phyloP scores from a whole-genome alignment of 2,797 vertebrate genomes.

The Phrynocephalus forsythii region DNA sequence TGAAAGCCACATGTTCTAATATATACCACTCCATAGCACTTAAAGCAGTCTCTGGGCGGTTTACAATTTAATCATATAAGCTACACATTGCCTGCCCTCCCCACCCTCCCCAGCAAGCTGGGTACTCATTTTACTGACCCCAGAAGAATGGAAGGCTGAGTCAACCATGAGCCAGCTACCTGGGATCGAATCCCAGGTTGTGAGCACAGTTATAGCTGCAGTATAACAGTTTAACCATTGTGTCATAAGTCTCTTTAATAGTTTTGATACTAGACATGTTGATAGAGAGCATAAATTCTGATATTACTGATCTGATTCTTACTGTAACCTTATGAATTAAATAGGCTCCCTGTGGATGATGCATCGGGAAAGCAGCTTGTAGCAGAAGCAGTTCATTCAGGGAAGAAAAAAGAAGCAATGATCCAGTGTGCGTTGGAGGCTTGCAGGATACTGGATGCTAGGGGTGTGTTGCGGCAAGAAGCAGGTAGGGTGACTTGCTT shows the following conservation, averaged over 20 bases:
- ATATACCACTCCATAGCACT: too few relatives aligned
- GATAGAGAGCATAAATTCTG: not conserved
- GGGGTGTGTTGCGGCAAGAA: constrained; percentile 94
- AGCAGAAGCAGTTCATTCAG: constrained; percentile 90
- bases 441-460: constrained; percentile 93
- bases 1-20: not conserved
- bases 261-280: not conserved
- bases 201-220: too few relatives aligned
- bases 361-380: constrained; percentile 91
- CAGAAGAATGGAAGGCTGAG: too few relatives aligned
- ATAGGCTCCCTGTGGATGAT: constrained; percentile 93
- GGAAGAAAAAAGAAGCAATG: constrained; percentile 95
- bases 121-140: too few relatives aligned
- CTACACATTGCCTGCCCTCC: too few relatives aligned
- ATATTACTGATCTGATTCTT: constrained; percentile 32
- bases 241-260: too few relatives aligned
- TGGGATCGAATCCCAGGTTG: too few relatives aligned
- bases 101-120: too few relatives aligned
- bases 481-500: constrained; percentile 82
- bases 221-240: too few relatives aligned
- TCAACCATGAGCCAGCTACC: too few relatives aligned
- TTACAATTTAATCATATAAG: too few relatives aligned
- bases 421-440: constrained; percentile 93
- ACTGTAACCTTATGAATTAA: constrained; percentile 42
- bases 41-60: too few relatives aligned